These are phyloP conservation scores for Gorsachius goisagi DNA, from an alignment of 2,113 vertebrate genomes.

Conservation along the genomic window DNA sequence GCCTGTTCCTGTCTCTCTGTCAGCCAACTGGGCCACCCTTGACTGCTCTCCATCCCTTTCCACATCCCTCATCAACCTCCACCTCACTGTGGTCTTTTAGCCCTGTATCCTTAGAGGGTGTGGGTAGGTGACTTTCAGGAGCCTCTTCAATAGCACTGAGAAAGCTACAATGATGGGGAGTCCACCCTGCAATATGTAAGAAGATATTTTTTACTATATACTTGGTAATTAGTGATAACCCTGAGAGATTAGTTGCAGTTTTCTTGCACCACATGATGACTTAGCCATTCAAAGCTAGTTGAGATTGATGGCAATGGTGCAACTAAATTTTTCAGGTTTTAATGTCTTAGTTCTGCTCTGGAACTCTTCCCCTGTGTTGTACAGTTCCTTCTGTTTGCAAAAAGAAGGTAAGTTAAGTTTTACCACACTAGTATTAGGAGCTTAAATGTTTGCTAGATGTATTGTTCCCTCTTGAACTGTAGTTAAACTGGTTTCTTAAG, in stretches of 20 bases:
- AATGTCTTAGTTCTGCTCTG: background rate
- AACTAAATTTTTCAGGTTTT: background rate
- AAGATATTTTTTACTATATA: background rate
- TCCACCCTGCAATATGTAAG: background rate
- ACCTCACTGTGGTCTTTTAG: background rate
- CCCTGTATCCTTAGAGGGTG: background rate
- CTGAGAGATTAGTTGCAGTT: background rate
- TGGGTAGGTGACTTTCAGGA: background rate
- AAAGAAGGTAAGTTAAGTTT: background rate
- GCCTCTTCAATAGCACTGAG: background rate
- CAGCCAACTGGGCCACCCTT: background rate
- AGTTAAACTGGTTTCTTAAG: background rate
- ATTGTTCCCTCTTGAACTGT: background rate
- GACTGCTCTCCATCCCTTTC: background rate
- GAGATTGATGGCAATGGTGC: background rate
- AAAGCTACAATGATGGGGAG: background rate
- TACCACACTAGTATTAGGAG: background rate
- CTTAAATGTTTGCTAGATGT: background rate
- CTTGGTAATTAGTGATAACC: background rate
- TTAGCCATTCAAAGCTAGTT: background rate
- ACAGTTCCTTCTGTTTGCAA: background rate
- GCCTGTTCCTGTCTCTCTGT: background rate
- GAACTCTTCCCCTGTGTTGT: background rate
- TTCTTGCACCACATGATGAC: background rate
- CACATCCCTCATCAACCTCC: background rate